Evolutionary conservation across 2,113 vertebrate species (phyloP), one percentile per base, ranked within the genome.

Genomic region (Erythrocercus mccallii): DNA sequence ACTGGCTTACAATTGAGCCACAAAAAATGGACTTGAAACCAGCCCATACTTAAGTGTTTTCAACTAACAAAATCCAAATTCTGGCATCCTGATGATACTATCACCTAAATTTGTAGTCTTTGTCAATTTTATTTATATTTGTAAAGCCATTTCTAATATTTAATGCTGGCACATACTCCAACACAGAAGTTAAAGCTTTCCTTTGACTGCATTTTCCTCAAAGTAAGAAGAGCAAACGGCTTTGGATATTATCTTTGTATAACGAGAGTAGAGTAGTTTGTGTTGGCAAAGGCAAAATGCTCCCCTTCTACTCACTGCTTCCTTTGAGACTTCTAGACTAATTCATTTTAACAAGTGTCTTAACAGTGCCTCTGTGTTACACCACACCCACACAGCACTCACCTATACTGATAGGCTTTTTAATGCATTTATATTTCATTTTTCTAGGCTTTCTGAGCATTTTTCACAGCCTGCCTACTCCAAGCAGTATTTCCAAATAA

Each of bases 241-340:
- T 92, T 88, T 76, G 37, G 71, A 94, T 92, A 90, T 74, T 76
- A 92, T 84, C 94, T 84, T 72, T 76, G 81, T 66, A 95, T 92
- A 84, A 94, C 18, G 35, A 92, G 33, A 95, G 74, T 27, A 66
- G 74, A 86, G 65, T 51, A 85, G 90, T 92, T 94, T 93, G 48
- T 94, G 50, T 87, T 97, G 88, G 86, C 92, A 94, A 44, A 90
- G 53, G 50, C 61, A 93, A 33, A 97, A 84, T 28, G 24, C 61
- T 92, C 61, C 73, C 70, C 68, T 94, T 95, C 79, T 81, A 57
- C 80, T 73, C 78, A 80, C 27, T 61, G 71, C n/a, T 60, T 88
- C 85, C 92, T 86, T 20, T 37, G 85, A 86, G 71, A 95, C 68
- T 61, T 85, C 57, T 23, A 54, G 40, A 78, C 62, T 90, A 86